Base-by-base conservation (phyloP, 1,140 invertebrate genomes). In the Eurosta solidaginis region DNA sequence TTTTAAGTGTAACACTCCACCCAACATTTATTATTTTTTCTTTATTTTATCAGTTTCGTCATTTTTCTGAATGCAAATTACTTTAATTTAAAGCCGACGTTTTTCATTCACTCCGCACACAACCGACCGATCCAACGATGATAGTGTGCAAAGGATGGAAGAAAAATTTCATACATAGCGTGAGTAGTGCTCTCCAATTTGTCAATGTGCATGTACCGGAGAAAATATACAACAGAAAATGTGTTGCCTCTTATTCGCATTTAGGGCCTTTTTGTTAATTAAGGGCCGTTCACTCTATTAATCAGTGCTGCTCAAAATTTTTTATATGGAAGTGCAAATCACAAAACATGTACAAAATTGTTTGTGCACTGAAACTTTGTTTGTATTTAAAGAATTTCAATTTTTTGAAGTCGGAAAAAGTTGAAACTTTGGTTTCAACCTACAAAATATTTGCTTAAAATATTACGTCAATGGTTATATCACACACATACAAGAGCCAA, bases 71-170 rank as follows among this genome's bases (percentile, higher is more conserved):
- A 40, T 40, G 59, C 59, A 68, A 68, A 68, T 68, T 42, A 40
- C 33, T 68, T 68, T 20, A 68, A 68, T 68, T 68, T 68, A 68
- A 29, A 68, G 33, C 27, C 73, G 44, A 47, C 40, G 42, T 74
- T 74, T 47, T 74, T 74, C 73, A 47, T 74, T 74, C 42, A 74
- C 73, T 78, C 74, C 74, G 78, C 74, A 68, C 59, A 40, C 59
- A 40, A 68, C 29, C 40, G 59, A 68, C 29, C 59, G 59, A 68
- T 68, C 50, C 73, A 52, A 75, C 49, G 50, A 47, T 78, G 68
- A 75, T 75, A 78, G 54, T 75, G 78, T 78, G 75, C 74, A 79
- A 79, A 79, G 78, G 54, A 79, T 77, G 78, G 74, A 79, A 79
- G 78, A 79, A 76, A 78, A 78, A 78, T 78, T 75, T 63, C 54